Conservation (phyloP, 1,140 invertebrate genomes). For the Leptinotarsa undecemlineata region DNA sequence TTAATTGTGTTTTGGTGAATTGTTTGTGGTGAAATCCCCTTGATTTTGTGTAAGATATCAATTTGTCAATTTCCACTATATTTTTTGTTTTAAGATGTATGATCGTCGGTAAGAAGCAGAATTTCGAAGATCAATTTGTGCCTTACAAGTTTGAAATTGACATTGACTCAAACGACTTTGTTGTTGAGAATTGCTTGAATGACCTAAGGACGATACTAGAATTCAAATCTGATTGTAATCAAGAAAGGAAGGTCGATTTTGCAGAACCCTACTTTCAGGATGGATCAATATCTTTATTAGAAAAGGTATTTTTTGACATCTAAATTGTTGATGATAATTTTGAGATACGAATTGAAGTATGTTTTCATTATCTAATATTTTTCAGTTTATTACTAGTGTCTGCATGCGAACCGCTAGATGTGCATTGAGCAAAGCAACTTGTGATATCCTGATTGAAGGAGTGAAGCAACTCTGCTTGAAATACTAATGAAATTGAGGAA, state of each 20-base stretch:
- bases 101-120: constrained; percentile 48
- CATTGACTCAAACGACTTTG: constrained; percentile 36
- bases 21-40: too few species aligned
- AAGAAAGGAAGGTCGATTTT: constrained; percentile 44
- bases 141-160: constrained; percentile 54
- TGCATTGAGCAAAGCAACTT: constrained; percentile 45
- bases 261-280: constrained; percentile 49
- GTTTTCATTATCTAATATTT: constrained; percentile 28
- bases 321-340: neutral
- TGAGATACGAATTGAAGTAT: neutral
- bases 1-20: too few species aligned
- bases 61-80: neutral
- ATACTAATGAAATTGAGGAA: neutral
- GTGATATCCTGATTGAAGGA: constrained; percentile 52
- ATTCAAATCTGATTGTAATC: constrained; percentile 14
- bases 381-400: constrained; percentile 49
- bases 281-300: constrained; percentile 49
- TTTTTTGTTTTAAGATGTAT: constrained; percentile 48
- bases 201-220: constrained; percentile 34
- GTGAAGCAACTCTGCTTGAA: constrained; percentile 50
- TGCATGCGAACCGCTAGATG: constrained; percentile 52
- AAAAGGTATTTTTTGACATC: constrained; percentile 42
- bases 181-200: constrained; percentile 41
- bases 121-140: constrained; percentile 46
- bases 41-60: too few species aligned